Evolutionary conservation across 1,140 invertebrate genomes (phyloP).

Genomic region (Drosophila chauvacae): DNA sequence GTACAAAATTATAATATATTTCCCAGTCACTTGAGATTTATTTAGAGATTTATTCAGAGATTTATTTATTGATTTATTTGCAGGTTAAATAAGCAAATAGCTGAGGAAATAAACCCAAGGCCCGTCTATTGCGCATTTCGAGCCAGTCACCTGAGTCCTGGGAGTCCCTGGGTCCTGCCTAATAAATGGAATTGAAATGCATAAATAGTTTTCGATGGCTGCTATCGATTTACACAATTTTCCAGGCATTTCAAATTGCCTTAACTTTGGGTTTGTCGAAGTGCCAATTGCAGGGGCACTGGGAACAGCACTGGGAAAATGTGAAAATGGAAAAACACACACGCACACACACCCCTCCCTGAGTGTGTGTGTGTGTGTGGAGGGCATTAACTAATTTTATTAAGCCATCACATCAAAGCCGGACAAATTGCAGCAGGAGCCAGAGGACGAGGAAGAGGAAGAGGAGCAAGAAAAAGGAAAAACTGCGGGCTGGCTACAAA

Average conservation of each 20-base stretch:
- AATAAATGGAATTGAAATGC: conserved; percentile 45
- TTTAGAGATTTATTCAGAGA: neutral
- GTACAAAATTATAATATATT: neutral
- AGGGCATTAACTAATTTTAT: conserved; percentile 66
- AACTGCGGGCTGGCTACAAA: conserved; percentile 71
- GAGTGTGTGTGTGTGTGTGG: neutral
- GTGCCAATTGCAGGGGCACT: conserved; percentile 24
- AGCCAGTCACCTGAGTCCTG: conserved; percentile 17
- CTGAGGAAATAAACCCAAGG: neutral
- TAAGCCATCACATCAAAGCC: conserved; percentile 62
- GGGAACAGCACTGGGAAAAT: neutral
- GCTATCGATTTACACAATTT: conserved; percentile 46
- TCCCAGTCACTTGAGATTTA: too few relatives aligned
- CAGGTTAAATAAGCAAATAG: neutral
- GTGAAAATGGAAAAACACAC: neutral
- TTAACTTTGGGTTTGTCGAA: neutral
- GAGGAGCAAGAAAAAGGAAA: conserved; percentile 36
- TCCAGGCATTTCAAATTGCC: conserved; percentile 4
- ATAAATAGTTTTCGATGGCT: conserved; percentile 39
- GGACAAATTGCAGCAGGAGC: conserved; percentile 33
- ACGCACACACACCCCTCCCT: neutral
- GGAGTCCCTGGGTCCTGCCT: neutral
- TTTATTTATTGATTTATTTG: neutral
- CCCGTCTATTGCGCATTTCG: conserved; percentile 6
- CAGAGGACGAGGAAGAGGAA: neutral